Percentiles rank a stretch among this genome's conserved stretches.
Conservation (phyloP, 2,797 vertebrate genomes). For the Lepilemur ruficaudatus region DNA sequence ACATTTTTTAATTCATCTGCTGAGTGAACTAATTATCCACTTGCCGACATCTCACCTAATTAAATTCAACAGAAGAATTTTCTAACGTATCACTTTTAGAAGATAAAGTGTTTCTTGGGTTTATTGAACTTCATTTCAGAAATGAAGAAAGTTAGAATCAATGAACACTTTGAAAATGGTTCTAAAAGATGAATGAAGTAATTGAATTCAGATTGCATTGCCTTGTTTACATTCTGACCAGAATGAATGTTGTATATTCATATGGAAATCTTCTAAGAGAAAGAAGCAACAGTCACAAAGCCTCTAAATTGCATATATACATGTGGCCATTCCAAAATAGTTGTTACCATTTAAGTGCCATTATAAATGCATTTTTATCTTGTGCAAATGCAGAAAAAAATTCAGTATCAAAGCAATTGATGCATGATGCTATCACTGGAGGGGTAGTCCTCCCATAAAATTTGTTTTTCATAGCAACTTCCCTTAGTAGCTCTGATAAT, state of each 20-base stretch:
- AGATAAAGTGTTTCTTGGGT: conserved; percentile 25
- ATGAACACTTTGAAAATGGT: not conserved
- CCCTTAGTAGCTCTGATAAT: not conserved
- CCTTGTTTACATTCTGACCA: not conserved
- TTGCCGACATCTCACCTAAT: conserved; percentile 43
- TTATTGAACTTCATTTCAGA: conserved; percentile 52
- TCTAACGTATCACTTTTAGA: not conserved
- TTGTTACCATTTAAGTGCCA: not conserved
- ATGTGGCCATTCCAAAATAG: not conserved
- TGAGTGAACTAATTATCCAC: conserved; percentile 42
- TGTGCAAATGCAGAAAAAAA: not conserved
- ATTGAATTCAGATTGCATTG: not conserved
- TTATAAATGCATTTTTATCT: not conserved
- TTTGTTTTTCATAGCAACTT: not conserved
- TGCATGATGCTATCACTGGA: not conserved
- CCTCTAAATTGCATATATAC: not conserved
- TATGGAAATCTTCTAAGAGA: not conserved
- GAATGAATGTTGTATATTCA: not conserved
- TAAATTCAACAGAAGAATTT: conserved; percentile 46
- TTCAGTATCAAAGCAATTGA: not conserved
- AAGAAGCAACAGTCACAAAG: not conserved
- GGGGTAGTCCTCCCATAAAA: not conserved
- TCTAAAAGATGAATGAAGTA: not conserved
- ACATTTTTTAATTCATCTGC: not conserved
- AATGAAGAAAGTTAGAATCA: conserved; percentile 2